Conservation (phyloP, 1,140 invertebrate species). For the Dinoponera quadriceps region DNA sequence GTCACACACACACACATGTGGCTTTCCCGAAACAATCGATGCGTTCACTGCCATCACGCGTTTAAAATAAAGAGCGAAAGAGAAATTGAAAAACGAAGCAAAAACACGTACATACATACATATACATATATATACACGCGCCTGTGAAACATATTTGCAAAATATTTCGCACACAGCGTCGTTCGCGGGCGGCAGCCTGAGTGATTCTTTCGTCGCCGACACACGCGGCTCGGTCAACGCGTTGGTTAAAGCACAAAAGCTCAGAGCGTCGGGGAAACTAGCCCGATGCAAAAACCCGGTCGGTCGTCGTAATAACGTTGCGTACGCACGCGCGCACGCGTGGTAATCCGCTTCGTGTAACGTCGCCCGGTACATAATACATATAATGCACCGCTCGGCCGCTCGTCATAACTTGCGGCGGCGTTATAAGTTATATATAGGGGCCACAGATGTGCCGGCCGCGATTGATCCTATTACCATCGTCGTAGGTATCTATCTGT, state of each 20-base stretch:
- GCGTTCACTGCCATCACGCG: neutral
- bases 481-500: conserved; percentile 59
- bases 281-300: conserved; percentile 23
- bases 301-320: conserved; percentile 39
- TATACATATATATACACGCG: neutral
- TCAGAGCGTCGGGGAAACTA: neutral
- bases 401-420: conserved; percentile 51
- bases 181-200: no score
- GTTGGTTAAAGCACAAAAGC: conserved; percentile 30
- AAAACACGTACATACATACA: no score
- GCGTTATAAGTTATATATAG: conserved; percentile 60
- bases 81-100: neutral
- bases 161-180: neutral
- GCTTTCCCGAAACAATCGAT: conserved; percentile 5
- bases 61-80: neutral
- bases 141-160: neutral
- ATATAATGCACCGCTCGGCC: conserved; percentile 29
- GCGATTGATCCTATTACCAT: conserved; percentile 69
- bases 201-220: no score
- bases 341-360: conserved; percentile 40
- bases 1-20: no score
- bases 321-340: neutral
- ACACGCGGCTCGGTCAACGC: no score
- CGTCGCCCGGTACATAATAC: conserved; percentile 48
- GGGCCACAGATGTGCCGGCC: conserved; percentile 64